Evolutionary conservation across 2,113 vertebrate genomes (phyloP).

Genomic region (Tinamus guttatus): DNA sequence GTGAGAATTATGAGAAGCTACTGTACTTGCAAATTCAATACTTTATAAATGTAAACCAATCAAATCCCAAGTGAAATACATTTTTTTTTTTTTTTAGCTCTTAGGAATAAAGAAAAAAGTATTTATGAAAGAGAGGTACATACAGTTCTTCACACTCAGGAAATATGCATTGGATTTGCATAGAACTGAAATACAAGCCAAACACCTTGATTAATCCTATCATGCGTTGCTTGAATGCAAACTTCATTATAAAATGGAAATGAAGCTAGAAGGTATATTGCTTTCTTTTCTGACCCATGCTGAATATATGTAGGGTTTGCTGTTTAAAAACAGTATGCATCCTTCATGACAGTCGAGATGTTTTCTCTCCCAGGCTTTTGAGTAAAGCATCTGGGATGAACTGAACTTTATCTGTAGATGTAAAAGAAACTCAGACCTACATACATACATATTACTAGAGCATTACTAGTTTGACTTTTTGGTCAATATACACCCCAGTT

Average conservation of each 20-base stretch:
- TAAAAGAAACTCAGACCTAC: background rate
- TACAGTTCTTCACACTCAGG: background rate
- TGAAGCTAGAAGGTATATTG: background rate
- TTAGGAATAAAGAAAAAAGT: background rate
- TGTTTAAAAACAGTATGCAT: background rate
- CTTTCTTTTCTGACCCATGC: background rate
- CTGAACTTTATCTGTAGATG: background rate
- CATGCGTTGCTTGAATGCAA: background rate
- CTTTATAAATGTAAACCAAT: background rate
- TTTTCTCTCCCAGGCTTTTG: background rate
- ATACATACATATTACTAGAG: background rate
- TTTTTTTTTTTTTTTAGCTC: background rate
- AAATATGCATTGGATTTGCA: background rate
- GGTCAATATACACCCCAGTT: background rate
- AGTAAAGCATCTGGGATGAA: background rate
- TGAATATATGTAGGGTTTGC: background rate
- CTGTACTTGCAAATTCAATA: background rate
- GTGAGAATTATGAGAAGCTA: background rate
- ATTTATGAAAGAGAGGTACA: background rate
- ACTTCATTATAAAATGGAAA: conserved; percentile 7
- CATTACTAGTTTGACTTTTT: background rate
- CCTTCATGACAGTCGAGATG: background rate
- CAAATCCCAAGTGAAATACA: background rate
- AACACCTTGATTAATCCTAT: conserved; percentile 8
- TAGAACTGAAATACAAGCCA: background rate